Percentiles rank a stretch among this genome's conserved stretches.
Evolutionary conservation across 1,140 invertebrate species (phyloP).

Genomic region (Caenorhabditis remanei): DNA sequence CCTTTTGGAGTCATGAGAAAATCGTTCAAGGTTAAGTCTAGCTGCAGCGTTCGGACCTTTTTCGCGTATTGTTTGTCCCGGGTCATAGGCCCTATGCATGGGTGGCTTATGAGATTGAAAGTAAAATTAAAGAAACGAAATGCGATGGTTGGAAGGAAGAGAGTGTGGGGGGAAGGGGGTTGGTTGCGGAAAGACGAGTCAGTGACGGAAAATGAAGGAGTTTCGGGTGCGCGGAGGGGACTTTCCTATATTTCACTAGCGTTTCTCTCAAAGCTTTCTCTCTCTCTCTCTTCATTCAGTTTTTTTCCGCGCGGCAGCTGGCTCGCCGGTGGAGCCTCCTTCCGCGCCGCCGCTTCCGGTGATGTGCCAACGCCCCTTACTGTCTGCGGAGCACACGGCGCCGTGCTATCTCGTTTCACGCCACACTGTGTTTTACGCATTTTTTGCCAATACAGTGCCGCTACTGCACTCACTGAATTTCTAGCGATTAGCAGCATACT

Average conservation of each 20-base stretch:
- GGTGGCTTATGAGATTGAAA: conserved; percentile 18
- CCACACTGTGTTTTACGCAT: conserved; percentile 45
- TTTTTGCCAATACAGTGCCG: conserved; percentile 32
- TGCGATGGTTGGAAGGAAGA: not conserved
- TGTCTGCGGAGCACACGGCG: not conserved
- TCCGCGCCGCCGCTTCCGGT: conserved; percentile 43
- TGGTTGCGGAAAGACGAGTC: conserved; percentile 53
- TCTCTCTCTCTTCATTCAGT: not conserved
- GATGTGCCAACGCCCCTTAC: conserved; percentile 31
- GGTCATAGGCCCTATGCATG: conserved; percentile 49
- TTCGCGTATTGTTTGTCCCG: conserved; percentile 51
- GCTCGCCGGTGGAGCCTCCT: not conserved
- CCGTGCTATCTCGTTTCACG: conserved; percentile 40
- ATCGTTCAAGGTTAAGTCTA: conserved; percentile 15
- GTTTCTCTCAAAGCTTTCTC: conserved; percentile 9
- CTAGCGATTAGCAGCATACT: conserved; percentile 48
- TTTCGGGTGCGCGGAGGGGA: conserved; percentile 44
- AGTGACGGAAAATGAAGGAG: conserved; percentile 52
- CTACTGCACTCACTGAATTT: conserved; percentile 46
- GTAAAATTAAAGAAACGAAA: conserved; percentile 34
- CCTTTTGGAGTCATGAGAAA: conserved; percentile 35
- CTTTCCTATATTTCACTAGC: conserved; percentile 2
- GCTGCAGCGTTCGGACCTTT: conserved; percentile 32
- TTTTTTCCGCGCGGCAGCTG: conserved; percentile 31
- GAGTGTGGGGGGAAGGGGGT: not conserved